Base-by-base conservation (phyloP, 2,888 invertebrate species). In the Teinopalpus imperialis region DNA sequence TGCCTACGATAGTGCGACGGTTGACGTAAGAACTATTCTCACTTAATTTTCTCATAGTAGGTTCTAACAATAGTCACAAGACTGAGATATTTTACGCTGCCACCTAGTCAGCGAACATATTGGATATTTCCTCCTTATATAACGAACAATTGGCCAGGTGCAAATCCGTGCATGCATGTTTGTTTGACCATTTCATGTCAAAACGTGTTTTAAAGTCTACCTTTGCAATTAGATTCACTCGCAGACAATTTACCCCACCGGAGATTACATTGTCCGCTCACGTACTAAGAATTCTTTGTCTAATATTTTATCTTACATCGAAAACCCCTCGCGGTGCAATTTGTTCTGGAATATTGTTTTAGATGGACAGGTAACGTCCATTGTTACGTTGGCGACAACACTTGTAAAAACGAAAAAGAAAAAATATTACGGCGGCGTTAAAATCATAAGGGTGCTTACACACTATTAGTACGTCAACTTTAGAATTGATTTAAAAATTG, bases 281-380 rank as follows among this genome's bases (percentile, higher is more conserved):
- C 82, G 85, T 83, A 67, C 61, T 31, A 55, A 31, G 1, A 3
- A 30, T 36, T 56, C 58, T 66, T 75, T 74, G 70, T 76, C 62
- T 56, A 54, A 50, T 57, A 27, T 56, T 56, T 53, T 55, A 64
- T 61, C 63, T 75, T 65, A 59, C 62, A 72, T 72, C 68, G 58
- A 74, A 72, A 70, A 68, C 75, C 77, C 75, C 79, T 76, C 73
- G 75, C 77, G 59, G 71, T 63, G 77, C 75, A 80, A 85, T 82
- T 79, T 61, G 63, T 54, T 75, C 67, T 59, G 58, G 69, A 64
- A 71, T 74, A 80, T 85, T 87, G 82, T 86, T 74, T 81, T 74
- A 76, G 62, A 65, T 45, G 51, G 56, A 76, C 85, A 83, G 86
- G 87, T 86, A 82, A 59, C 48, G 52, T 62, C 69, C 63, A 66